Evolutionary conservation across 2,113 vertebrate genomes (phyloP), one percentile per base, ranked within the genome.

Genomic region (Sapayoa aenigma): DNA sequence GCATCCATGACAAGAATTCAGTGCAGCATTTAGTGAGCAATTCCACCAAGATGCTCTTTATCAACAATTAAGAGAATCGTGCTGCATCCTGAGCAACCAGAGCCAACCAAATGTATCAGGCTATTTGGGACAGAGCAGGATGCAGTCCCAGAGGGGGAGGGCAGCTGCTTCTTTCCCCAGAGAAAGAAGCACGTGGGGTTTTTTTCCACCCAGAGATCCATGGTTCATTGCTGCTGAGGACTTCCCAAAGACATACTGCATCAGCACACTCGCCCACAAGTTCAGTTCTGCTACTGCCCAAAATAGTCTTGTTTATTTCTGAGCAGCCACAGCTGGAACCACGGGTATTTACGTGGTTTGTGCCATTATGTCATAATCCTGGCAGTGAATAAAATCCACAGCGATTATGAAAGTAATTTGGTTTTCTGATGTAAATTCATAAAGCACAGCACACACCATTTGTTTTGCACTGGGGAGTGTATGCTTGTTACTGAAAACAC

Each of bases 301-400:
- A 88, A 94, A 95, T 52, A 94, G 92, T 28, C 52, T 60, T 50
- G 39, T 55, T 77, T 78, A 58, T 75, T 82, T 72, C 27, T 56
- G 53, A 96, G 66, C 91, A 87, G 75, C 31, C 68, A 67, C 79
- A 81, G 88, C 79, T 96, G 79, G 60, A 95, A 93, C 20, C 24
- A 60, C 53, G 5, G 67, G 31, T 44, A 77, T 92, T 60, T 81
- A 41, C 52, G 35, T 72, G 44, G 37, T 31, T 94, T 63, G 39
- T 49, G 44, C 47, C 68, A 75, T 77, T 89, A 46, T 47, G n/a
- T 65, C 56, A 68, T 88, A 93, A 82, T 90, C 44, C 79, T 72
- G 18, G 65, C 41, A 78, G 41, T 16, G 56, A 90, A 62, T 60
- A 84, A 62, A 66, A 91, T 41, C 77, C 74, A 76, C n/a, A 49